These are phyloP conservation scores for human (Homo sapiens) DNA, from an alignment of 2,113 vertebrate genomes.

Conservation along the genomic window DNA sequence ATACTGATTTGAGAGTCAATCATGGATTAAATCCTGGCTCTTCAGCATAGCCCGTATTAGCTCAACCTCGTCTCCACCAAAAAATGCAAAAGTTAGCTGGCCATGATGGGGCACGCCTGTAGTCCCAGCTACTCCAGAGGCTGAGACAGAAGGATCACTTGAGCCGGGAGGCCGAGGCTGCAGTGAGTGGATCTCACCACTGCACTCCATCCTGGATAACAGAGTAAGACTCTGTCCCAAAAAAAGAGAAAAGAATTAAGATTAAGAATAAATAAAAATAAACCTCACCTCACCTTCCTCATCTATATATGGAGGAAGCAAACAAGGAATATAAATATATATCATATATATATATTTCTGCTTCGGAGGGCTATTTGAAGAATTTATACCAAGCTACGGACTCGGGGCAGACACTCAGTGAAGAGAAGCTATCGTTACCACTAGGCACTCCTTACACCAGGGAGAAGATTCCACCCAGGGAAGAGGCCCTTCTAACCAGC, in stretches of 20 bases:
- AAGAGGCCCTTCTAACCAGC: not conserved
- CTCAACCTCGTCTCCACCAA: no score
- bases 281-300: not conserved
- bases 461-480: not conserved
- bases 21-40: not conserved
- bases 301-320: not conserved
- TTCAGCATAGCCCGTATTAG: not conserved
- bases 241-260: no score
- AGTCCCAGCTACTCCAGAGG: no score
- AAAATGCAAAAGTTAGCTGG: no score
- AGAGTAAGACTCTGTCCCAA: no score
- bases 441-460: not conserved
- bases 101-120: no score
- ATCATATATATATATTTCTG: not conserved
- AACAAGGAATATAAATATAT: no score
- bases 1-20: not conserved
- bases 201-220: no score
- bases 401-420: accelerated
- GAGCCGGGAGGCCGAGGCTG: no score
- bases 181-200: no score
- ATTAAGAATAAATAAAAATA: not conserved
- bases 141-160: no score
- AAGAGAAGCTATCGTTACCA: not conserved
- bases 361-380: not conserved
- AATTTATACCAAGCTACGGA: not conserved